Conservation (phyloP, 2,888 invertebrate species). For the Dorcus parallelipipedus region DNA sequence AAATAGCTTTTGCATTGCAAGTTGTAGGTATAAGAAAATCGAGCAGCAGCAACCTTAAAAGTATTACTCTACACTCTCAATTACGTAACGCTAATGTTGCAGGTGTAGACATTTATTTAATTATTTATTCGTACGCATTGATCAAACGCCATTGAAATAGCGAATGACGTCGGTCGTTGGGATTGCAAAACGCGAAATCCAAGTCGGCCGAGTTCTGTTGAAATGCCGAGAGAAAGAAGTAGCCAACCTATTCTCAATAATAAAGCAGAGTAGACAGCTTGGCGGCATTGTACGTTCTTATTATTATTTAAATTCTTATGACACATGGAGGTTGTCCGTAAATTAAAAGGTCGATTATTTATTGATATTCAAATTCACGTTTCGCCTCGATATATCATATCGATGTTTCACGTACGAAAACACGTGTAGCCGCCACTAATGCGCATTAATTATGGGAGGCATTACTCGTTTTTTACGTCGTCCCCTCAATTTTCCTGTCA, state of each 20-base stretch:
- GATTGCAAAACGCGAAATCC: background rate
- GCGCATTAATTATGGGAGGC: background rate
- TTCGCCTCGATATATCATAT: conserved; percentile 17
- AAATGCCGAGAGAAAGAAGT: background rate
- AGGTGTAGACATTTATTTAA: too few species aligned
- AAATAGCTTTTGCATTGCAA: too few species aligned
- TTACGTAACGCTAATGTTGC: too few species aligned
- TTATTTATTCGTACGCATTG: too few species aligned
- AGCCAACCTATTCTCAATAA: background rate
- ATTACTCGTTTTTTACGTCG: background rate
- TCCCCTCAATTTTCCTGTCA: background rate
- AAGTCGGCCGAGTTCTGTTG: background rate
- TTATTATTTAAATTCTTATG: conserved; percentile 14
- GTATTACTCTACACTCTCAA: too few species aligned
- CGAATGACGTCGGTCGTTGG: too few species aligned
- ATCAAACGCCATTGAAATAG: too few species aligned
- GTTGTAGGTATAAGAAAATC: too few species aligned
- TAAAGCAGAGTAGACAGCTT: conserved; percentile 13
- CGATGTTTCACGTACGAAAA: conserved; percentile 2
- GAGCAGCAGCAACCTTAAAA: too few species aligned
- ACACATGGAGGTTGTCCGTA: conserved; percentile 13
- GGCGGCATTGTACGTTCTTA: conserved; percentile 12
- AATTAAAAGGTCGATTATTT: conserved; percentile 19
- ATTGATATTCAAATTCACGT: conserved; percentile 12
- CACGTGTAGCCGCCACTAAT: conserved; percentile 1